Evolutionary conservation across 2,888 invertebrate genomes (phyloP), one percentile per base, ranked within the genome.

Genomic region (Ophion costatus): DNA sequence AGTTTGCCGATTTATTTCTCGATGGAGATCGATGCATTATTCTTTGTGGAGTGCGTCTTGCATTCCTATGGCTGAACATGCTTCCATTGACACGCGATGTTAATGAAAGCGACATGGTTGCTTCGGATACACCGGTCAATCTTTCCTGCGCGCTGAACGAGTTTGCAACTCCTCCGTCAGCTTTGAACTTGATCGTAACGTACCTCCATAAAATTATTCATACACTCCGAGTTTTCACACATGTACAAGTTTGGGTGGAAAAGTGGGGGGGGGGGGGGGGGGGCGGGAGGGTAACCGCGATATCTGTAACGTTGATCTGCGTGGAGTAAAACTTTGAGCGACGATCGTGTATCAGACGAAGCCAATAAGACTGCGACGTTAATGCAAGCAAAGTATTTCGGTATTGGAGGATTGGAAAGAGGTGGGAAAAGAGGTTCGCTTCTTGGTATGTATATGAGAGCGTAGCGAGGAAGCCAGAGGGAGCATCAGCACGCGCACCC

Each of bases 401-500:
- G 77, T 79, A 82, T 71, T 61, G 75, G 59, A 80, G 64, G 29
- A 78, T 75, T 77, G 66, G 20, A 57, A 67, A 45, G 33, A 79
- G 67, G 76, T 70, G 56, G 64, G 78, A 78, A 71, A 79, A 71
- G 51, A 83, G 64, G 33, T 59, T 64, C 33, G 59, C 11, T 29
- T 33, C 4, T 67, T 7, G 73, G 63, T 67, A 38, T 77, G 66
- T 75, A 74, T 69, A 82, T n/a, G 56, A 57, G 67, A 59, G 80
- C 82, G 80, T 80, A 80, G 77, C 63, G 24, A 80, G 81, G 82
- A 57, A 78, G 76, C 83, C 79, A 71, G 66, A 75, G 82, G 59
- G 79, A 79, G 84, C 78, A 79, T 24, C 84, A 84, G 84, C 85
- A 85, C 85, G 85, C 88, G 87, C 89, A 87, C 87, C 86, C 87